A percentile compares a stretch with the other conserved stretches of the same genome.
Conservation (phyloP, 2,113 vertebrate genomes). For the Lampris megalopsis region DNA sequence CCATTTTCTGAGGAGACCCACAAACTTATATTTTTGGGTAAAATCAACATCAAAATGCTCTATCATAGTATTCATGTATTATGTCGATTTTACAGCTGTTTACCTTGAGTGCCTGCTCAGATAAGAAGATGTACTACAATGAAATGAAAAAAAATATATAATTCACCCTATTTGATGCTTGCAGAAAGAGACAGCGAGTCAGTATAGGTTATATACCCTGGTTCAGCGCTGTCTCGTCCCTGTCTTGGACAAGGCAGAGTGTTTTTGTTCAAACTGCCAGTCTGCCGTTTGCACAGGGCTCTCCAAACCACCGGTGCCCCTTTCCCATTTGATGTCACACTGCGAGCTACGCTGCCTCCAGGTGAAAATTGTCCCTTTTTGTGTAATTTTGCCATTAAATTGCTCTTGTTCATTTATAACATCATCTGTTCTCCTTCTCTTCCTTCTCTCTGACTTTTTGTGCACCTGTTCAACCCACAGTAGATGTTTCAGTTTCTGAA, state of each 20-base stretch:
- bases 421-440: slow-evolving; percentile 9
- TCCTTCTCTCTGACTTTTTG: background rate
- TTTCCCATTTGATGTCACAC: slow-evolving; percentile 41
- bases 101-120: background rate
- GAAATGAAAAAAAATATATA: slow-evolving; percentile 1
- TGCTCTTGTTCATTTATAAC: slow-evolving; percentile 27
- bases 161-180: background rate
- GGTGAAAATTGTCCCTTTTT: slow-evolving; percentile 55
- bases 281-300: slow-evolving; percentile 55
- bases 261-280: slow-evolving; percentile 51
- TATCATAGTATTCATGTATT: too few species aligned
- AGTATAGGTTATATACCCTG: slow-evolving; percentile 2
- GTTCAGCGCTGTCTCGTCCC: slow-evolving; percentile 6
- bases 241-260: slow-evolving; percentile 11
- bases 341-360: slow-evolving; percentile 33
- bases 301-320: slow-evolving; percentile 20
- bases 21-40: too few species aligned
- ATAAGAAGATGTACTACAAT: too few species aligned
- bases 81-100: too few species aligned
- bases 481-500: background rate
- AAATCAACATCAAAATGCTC: too few species aligned
- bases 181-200: slow-evolving; percentile 15
- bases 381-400: slow-evolving; percentile 50
- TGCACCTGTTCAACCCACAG: background rate
- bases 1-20: too few species aligned